Percentiles rank a stretch among this genome's conserved stretches.
These are phyloP conservation scores for Blastobasis lacticolella DNA, from an alignment of 2,888 invertebrate genomes.

Conservation along the genomic window DNA sequence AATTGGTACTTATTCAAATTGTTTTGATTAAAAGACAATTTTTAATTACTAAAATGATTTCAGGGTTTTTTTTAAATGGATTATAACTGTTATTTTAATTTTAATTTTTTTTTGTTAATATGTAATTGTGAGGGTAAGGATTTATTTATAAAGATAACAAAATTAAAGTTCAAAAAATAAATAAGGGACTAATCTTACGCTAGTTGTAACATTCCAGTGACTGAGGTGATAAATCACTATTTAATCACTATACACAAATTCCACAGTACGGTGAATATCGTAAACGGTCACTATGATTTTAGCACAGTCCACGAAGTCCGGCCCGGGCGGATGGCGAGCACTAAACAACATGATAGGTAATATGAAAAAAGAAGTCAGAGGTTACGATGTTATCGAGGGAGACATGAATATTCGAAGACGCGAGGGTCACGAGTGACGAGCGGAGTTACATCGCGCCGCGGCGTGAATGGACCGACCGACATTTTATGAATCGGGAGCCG, in stretches of 20 bases:
- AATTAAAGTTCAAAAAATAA: too few relatives aligned
- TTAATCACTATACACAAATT: slow-evolving; percentile 60
- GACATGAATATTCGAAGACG: slow-evolving; percentile 73
- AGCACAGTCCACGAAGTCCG: slow-evolving; percentile 63
- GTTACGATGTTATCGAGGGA: slow-evolving; percentile 71
- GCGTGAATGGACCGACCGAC: slow-evolving; percentile 71
- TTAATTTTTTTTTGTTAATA: too few relatives aligned
- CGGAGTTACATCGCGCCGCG: slow-evolving; percentile 61
- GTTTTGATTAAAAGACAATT: too few relatives aligned
- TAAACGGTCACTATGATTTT: slow-evolving; percentile 55
- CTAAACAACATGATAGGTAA: slow-evolving; percentile 60
- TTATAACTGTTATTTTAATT: too few relatives aligned
- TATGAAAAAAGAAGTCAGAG: slow-evolving; percentile 69
- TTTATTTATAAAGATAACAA: too few relatives aligned
- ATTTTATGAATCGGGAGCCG: slow-evolving; percentile 71
- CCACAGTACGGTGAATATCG: slow-evolving; percentile 42
- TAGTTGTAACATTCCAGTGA: slow-evolving; percentile 58
- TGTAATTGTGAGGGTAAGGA: too few relatives aligned
- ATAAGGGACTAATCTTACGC: slow-evolving; percentile 43
- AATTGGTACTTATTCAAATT: too few relatives aligned
- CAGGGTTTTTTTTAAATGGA: too few relatives aligned
- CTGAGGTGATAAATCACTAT: slow-evolving; percentile 50
- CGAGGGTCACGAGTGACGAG: slow-evolving; percentile 72
- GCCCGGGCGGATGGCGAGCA: slow-evolving; percentile 51
- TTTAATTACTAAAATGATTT: too few relatives aligned